phyloP scores from a whole-genome alignment of 2,888 invertebrate species.

The Tenodera sinensis region DNA sequence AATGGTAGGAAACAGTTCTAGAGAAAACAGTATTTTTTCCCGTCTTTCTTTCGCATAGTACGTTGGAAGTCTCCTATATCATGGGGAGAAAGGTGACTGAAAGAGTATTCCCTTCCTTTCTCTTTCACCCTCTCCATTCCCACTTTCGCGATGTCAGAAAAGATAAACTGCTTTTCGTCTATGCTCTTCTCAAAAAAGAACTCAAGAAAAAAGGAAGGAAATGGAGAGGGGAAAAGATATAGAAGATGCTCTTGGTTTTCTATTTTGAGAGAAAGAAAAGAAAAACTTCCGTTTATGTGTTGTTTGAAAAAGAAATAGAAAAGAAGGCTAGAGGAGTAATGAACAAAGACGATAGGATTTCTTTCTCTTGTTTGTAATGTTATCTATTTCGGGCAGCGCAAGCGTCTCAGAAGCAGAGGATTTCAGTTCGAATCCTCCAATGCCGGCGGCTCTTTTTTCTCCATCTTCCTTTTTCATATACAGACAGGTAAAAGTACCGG shows the following conservation, averaged over 20 bases:
- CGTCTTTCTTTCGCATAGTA: not conserved
- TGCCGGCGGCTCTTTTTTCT: too few relatives aligned
- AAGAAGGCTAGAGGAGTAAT: not conserved
- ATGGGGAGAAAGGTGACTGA: not conserved
- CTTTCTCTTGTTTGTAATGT: not conserved
- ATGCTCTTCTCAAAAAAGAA: not conserved
- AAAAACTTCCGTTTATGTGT: not conserved
- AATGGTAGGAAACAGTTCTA: not conserved
- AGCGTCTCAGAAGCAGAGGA: not conserved
- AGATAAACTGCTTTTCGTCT: not conserved
- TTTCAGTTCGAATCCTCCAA: not conserved
- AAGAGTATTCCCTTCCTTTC: not conserved
- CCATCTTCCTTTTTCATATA: too few relatives aligned
- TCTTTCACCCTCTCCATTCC: not conserved
- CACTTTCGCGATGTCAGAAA: not conserved
- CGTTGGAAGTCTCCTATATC: not conserved
- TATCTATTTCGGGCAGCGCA: not conserved
- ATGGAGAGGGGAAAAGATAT: not conserved
- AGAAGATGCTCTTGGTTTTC: not conserved
- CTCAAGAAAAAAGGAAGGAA: not conserved
- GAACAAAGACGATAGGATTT: not conserved
- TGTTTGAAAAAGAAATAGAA: not conserved
- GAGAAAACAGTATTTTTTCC: not conserved
- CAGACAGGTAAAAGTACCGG: too few relatives aligned
- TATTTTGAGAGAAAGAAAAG: not conserved